Evolutionary conservation across 2,113 vertebrate genomes (phyloP), one percentile per base, ranked within the genome.

Genomic region (Tachysurus vachellii): DNA sequence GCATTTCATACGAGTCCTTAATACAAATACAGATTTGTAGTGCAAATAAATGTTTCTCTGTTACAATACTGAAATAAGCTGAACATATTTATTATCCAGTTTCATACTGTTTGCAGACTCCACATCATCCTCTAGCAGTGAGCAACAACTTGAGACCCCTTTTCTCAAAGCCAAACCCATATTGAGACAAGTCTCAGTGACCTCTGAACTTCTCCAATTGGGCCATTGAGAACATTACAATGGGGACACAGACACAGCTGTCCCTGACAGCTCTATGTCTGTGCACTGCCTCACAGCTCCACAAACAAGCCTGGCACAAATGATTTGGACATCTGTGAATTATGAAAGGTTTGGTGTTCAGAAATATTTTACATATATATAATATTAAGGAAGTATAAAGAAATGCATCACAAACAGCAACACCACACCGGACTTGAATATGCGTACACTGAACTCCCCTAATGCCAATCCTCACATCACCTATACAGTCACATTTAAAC

Each of bases 201-300:
- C 83, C 83, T 76, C 77, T 85, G 79, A 85, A 77, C 77, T 82
- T 75, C 57, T 57, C 77, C 53, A 62, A 85, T 21, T 66, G 76
- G 59, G 57, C 44, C 57, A 81, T 82, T 85, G 36, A 82, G 66
- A 82, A 62, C 0, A 6, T 17, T 54, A 85, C 79, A 85, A 75
- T 84, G 36, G 66, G 28, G 42, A 73, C 21, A 14, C 83, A 77
- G 66, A 81, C 76, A 71, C 87, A 88, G 76, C 77, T 88, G 77
- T 81, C 79, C 31, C 79, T 28, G 88, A 82, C 84, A 66, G 84
- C 17, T 54, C 80, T 0, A 1, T 21, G 59, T 53, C 75, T 10
- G 3, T 19, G n/a, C 28, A 79, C 44, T 66, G 44, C n/a, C 73
- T 64, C 59, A 31, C 71, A 12, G 31, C 11, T 77, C 26, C 57